These are phyloP conservation scores for Xenotilapia caudafasciata DNA, from an alignment of 2,113 vertebrate species.

Conservation along the genomic window DNA sequence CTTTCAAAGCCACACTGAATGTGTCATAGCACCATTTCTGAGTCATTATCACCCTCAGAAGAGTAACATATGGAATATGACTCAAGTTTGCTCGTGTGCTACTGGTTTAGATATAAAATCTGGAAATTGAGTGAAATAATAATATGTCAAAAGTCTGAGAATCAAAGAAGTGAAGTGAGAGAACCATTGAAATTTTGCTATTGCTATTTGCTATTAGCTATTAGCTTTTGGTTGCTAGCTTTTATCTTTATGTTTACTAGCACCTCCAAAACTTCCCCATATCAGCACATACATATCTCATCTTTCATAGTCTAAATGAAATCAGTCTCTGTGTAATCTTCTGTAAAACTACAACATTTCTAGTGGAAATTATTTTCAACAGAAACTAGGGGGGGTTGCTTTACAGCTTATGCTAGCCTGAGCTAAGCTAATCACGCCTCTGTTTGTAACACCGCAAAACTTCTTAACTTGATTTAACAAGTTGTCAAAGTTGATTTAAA, in stretches of 20 bases:
- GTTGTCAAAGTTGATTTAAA: neutral
- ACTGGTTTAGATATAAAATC: neutral
- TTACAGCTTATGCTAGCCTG: neutral
- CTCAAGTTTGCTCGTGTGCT: neutral
- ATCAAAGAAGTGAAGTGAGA: neutral
- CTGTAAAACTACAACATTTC: neutral
- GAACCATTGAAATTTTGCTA: rapidly evolving
- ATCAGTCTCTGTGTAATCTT: neutral
- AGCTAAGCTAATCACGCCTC: neutral
- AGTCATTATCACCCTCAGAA: neutral
- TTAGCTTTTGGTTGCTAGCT: neutral
- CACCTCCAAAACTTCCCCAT: neutral
- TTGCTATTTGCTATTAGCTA: neutral
- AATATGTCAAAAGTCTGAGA: rapidly evolving
- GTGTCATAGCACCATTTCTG: neutral
- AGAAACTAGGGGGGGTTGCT: neutral
- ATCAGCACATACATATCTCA: neutral
- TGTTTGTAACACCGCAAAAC: neutral
- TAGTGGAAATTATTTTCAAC: neutral
- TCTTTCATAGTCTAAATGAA: neutral
- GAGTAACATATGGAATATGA: neutral
- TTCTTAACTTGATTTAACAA: neutral
- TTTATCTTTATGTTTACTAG: neutral
- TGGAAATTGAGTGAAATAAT: neutral
- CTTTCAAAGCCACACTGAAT: neutral